These are phyloP conservation scores for Tricholauxania praeusta DNA, from an alignment of 2,888 invertebrate species.

Conservation along the genomic window DNA sequence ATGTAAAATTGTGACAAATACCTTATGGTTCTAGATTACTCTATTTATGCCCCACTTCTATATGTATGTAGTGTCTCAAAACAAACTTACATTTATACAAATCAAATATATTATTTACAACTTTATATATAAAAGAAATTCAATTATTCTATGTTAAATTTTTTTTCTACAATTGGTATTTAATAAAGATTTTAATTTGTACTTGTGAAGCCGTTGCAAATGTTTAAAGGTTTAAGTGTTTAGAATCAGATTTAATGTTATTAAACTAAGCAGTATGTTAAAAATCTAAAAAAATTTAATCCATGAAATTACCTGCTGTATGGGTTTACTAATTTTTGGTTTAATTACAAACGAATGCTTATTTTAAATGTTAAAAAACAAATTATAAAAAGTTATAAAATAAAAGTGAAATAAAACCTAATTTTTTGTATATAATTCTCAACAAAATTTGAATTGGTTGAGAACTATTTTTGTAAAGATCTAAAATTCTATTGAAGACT, in stretches of 20 bases:
- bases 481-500: too few relatives aligned
- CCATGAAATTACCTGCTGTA: neutral
- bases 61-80: neutral
- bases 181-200: too few relatives aligned
- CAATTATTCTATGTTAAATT: too few relatives aligned
- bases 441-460: neutral
- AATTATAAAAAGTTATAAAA: conserved; percentile 28
- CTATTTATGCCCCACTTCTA: conserved; percentile 23
- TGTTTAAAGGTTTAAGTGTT: too few relatives aligned
- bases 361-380: conserved; percentile 4
- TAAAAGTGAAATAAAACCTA: neutral
- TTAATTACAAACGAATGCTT: neutral
- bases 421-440: neutral
- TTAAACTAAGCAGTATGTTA: neutral
- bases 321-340: neutral
- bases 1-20: conserved; percentile 37
- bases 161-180: too few relatives aligned
- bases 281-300: neutral
- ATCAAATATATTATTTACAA: conserved; percentile 19
- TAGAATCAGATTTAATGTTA: too few relatives aligned
- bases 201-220: too few relatives aligned
- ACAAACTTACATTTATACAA: conserved; percentile 10
- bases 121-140: neutral
- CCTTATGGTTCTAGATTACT: conserved; percentile 13
- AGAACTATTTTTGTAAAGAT: too few relatives aligned